Base-by-base conservation (phyloP, 1,140 invertebrate genomes). In the Platyura marginata region DNA sequence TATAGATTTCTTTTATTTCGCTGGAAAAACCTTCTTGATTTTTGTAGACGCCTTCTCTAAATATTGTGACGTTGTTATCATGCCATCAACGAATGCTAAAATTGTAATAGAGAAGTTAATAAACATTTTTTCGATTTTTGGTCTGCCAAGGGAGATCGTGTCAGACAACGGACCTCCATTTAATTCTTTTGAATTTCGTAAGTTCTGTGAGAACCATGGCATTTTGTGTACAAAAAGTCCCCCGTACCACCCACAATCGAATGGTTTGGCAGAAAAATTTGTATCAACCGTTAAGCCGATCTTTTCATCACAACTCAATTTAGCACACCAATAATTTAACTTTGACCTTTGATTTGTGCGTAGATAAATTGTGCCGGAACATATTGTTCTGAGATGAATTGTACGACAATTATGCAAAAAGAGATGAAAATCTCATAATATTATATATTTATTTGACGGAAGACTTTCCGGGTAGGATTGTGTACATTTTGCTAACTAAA, bases 41-140 rank as follows among this genome's bases (percentile, higher is more conserved):
- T 41, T 66, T 6, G 53, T 61, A 6, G 60, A 68, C 44, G 50
- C 58, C 3, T 51, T 51, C 47, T 56, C 56, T 0, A 65, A 64
- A 41, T 66, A 61, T 60, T 49, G 50, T 6, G 58, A 64, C 44
- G 48, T 62, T 16, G n/a, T 42, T 11, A 33, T 46, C 22, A 25
- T 50, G 15, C 29, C 22, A 20, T 43, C 41, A 40, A 46, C 47
- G 8, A 44, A 44, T 3, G 45, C 44, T 34, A 15, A 23, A 3
- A 18, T 32, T 2, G 40, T 47, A 3, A 51, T 53, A 13, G 32
- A 25, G 32, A 48, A 49, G 18, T 41, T 54, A 15, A 29, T 32
- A 37, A 42, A 47, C 11, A 15, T 48, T 25, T 51, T 54, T 47
- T 42, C 46, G 13, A 34, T 42, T 13, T 49, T 51, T 44, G 55